Base-by-base conservation (phyloP, 2,888 invertebrate species). In the Protula sp. region DNA sequence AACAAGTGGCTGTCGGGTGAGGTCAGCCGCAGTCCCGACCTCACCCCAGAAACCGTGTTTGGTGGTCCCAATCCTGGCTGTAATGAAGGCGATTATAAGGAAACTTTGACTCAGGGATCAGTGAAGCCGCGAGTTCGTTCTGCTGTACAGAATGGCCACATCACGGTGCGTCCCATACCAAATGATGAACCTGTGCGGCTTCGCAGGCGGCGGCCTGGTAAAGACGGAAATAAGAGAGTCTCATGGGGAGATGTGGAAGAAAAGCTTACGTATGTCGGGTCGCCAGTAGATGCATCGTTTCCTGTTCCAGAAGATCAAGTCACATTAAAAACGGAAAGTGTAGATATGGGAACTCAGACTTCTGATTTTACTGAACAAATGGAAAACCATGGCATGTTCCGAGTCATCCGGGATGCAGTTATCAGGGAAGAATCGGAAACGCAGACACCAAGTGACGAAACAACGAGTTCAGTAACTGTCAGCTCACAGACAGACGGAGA, bases 231-330 rank as follows among this genome's bases (percentile, higher is more conserved):
- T 22, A 50, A 50, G 24, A 5, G 50, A 26, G 50, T 50, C 14
- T 50, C 50, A n/a, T 50, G 50, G 50, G 50, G 50, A 50, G 50
- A 50, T 50, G 19, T 9, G 5, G 9, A 9, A 50, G 50, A 50
- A 50, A 24, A 24, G 9, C 5, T n/a, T 4, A 50, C 50, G 5
- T 38, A 38, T 19, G 9, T 14, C 19, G 38, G 9, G 19, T 38
- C 38, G 9, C 38, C 38, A 14, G 38, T 38, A 38, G 38, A 38
- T 14, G 19, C 38, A 38, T n/a, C n/a, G n/a, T n/a, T n/a, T n/a
- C 50, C 24, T 9, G 9, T 9, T 50, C 50, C 24, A 22, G 45
- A 38, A 38, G n/a, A n/a, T n/a, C n/a, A n/a, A n/a, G n/a, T n/a
- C n/a, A n/a, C n/a, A n/a, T n/a, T n/a, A n/a, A n/a, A n/a, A n/a